Evolutionary conservation across 1,140 invertebrate genomes (phyloP), one percentile per base, ranked within the genome.

Genomic region (Holcopasites calliopsidis): DNA sequence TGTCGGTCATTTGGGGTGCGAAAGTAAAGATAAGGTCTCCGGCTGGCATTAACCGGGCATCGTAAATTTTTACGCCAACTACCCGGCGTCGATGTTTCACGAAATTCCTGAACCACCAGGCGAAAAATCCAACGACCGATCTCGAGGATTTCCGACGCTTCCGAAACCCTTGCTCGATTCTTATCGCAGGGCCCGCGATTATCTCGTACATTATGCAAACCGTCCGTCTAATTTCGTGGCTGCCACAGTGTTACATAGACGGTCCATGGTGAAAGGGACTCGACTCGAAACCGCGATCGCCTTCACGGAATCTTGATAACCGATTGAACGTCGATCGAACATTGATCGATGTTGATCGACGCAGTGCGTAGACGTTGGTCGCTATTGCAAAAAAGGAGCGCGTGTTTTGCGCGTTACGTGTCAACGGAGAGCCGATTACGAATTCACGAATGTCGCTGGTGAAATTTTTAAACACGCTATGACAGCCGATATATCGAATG

Each of bases 41-140:
- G 61, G 61, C 55, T 52, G 77, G 54, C 50, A 49, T 40, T 44
- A 40, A 42, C 49, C 49, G 35, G 49, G 44, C 54, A 55, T 57
- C 77, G 81, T 84, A 84, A 84, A 84, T 84, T 84, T 80, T 83
- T 83, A 83, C 80, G 80, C 79, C 81, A 69, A 76, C 64, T 66
- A 71, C 69, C 58, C 65, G 33, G 62, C 55, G 77, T 79, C 77
- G 61, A 79, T 77, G 81, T 80, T 83, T 65, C 68, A 84, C 71
- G 76, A 79, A 78, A 79, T 82, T 76, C 49, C 52, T 31, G 42
- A 60, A 57, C 33, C 66, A 47, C n/a, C 33, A 49, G 26, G 18
- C 68, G 33, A 81, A 82, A 77, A 77, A 75, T 75, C 64, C 21
- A 76, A 44, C 50, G 73, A 55, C n/a, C 57, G 54, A 61, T 68